Evolutionary conservation across 2,113 vertebrate species (phyloP), one percentile per base, ranked within the genome.

Genomic region (Neopipo cinnamomea): DNA sequence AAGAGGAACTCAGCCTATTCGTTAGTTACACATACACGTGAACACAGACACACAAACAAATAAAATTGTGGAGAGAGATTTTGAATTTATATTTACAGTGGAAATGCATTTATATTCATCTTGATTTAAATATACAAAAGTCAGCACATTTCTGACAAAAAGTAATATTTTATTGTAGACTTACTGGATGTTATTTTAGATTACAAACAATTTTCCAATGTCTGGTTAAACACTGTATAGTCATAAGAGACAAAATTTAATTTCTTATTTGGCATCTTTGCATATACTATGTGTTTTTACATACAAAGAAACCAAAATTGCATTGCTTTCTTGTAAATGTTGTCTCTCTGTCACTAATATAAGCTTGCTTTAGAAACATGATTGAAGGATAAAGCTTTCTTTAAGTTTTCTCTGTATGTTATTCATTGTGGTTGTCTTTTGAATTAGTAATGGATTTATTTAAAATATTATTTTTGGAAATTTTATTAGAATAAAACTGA

Each of bases 161-260:
- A 53, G 3, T 79, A 33, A 7, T 58, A 24, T 37, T 68, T 70
- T 70, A 23, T 66, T 74, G 13, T 74, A n/a, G 58, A 49, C 1
- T 46, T 67, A 6, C 5, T 25, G 3, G 28, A 10, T 24, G 2
- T 49, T 83, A 16, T 24, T 73, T 58, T 44, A 42, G 22, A 27
- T 84, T 76, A 72, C 81, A 14, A 77, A 67, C 22, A 44, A 6
- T 49, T 76, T 86, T 76, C 31, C 9, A 14, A 5, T 39, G 14
- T 35, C 15, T 83, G n/a, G 11, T 13, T 52, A 21, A 76, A n/a
- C 13, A 35, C 8, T 53, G 6, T 0, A 0, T 73, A 35, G n/a
- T 44, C 16, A 6, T 14, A 59, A 41, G 30, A 82, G 35, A 18
- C 22, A 50, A 70, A 80, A 56, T 11, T 17, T 52, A 24, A 24